phyloP scores from a whole-genome alignment of 1,140 invertebrate genomes.

The Battus philenor region DNA sequence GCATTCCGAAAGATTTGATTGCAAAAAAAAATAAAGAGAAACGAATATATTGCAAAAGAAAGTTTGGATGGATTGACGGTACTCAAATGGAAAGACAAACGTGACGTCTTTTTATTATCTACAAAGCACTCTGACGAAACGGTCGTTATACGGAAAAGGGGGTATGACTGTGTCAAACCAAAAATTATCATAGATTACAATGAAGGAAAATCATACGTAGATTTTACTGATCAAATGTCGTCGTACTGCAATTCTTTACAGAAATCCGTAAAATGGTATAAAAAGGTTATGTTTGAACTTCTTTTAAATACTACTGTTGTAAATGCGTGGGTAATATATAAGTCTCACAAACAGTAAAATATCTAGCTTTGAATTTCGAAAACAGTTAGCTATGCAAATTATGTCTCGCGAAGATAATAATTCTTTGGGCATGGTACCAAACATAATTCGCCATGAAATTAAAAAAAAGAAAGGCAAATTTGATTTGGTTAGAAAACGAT shows the following conservation, averaged over 20 bases:
- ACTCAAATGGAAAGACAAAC: constrained; percentile 5
- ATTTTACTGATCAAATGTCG: constrained; percentile 44
- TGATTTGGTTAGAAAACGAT: background rate
- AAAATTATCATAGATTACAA: constrained; percentile 34
- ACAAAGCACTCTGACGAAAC: background rate
- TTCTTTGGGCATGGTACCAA: background rate
- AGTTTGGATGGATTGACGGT: background rate
- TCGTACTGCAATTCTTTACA: constrained; percentile 32
- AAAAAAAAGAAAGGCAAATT: background rate
- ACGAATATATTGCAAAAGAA: background rate
- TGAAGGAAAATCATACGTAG: constrained; percentile 33
- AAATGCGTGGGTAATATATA: constrained; percentile 22
- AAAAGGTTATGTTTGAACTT: constrained; percentile 40
- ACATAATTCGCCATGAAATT: background rate
- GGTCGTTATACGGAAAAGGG: background rate
- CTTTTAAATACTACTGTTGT: constrained; percentile 34
- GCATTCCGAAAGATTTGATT: background rate
- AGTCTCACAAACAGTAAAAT: background rate
- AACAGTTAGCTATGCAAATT: background rate
- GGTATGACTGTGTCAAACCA: background rate
- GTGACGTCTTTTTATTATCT: constrained; percentile 1
- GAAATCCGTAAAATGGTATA: constrained; percentile 48
- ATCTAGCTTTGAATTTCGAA: background rate
- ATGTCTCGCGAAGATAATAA: background rate
- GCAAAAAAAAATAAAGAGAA: background rate